Percentiles rank a stretch among this genome's conserved stretches.
These are phyloP conservation scores for Manduca sexta DNA, from an alignment of 1,140 invertebrate species.

Conservation along the genomic window DNA sequence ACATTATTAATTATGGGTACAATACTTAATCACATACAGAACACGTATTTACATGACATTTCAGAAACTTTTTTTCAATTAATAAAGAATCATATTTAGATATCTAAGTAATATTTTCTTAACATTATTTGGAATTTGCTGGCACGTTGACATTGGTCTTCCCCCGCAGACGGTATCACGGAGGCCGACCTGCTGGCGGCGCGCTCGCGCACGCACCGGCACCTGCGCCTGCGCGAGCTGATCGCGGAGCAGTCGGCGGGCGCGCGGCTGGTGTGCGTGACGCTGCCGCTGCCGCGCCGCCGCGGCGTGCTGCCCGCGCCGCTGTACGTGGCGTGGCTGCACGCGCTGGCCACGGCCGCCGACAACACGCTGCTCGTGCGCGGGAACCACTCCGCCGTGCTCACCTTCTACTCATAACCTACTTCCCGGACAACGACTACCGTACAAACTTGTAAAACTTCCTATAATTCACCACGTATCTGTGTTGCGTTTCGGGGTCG, in stretches of 20 bases:
- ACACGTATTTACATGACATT: too few species aligned
- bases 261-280: constrained; percentile 94
- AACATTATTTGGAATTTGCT: too few species aligned
- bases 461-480: too few species aligned
- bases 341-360: constrained; percentile 88
- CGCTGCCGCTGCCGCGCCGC: constrained; percentile 93
- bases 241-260: constrained; percentile 89
- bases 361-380: constrained; percentile 82
- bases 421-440: too few species aligned
- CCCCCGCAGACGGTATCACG: constrained; percentile 77
- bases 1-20: too few species aligned
- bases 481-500: too few species aligned
- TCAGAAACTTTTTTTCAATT: too few species aligned
- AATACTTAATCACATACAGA: too few species aligned
- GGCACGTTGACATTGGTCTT: background rate
- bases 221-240: constrained; percentile 90
- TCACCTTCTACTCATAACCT: constrained; percentile 87
- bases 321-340: constrained; percentile 96
- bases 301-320: constrained; percentile 87
- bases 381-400: constrained; percentile 95
- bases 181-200: constrained; percentile 89
- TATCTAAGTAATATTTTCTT: too few species aligned
- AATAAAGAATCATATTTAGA: too few species aligned
- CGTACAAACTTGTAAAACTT: too few species aligned
- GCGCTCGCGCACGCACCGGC: constrained; percentile 92